Conservation (phyloP, 2,888 invertebrate genomes). For the Ypsolopha scabrella region DNA sequence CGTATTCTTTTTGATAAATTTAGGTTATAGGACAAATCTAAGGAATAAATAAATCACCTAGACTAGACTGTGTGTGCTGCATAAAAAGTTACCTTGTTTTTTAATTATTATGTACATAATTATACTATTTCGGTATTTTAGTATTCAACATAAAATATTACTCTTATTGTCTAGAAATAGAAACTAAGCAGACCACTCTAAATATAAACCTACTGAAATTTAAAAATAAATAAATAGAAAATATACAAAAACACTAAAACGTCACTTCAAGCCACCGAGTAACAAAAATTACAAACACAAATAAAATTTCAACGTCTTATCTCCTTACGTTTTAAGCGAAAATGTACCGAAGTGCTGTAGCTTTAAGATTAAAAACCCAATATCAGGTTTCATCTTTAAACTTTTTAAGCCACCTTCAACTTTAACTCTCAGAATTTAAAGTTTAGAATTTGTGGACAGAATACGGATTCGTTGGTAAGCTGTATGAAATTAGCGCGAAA, state of each 20-base stretch:
- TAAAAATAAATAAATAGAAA: not conserved
- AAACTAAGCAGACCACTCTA: too few species aligned
- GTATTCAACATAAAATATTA: not conserved
- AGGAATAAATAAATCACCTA: too few species aligned
- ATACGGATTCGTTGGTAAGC: not conserved
- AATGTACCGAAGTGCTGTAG: not conserved
- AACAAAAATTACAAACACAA: not conserved
- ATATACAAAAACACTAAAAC: not conserved
- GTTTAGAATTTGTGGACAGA: not conserved
- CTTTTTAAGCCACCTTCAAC: not conserved
- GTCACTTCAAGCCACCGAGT: not conserved
- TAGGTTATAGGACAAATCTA: too few species aligned
- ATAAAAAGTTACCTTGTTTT: too few species aligned
- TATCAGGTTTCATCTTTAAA: not conserved
- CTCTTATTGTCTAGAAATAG: not conserved
- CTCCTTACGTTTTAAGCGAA: not conserved
- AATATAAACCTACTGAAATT: not conserved
- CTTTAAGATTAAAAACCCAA: not conserved
- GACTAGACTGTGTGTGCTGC: too few species aligned
- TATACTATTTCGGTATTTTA: not conserved
- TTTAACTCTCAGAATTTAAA: not conserved
- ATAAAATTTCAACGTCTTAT: not conserved
- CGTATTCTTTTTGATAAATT: too few species aligned
- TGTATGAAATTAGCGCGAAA: constrained; percentile 2
- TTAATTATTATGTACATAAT: too few species aligned